A percentile compares a stretch with the other conserved stretches of the same genome.
Evolutionary conservation across 2,797 vertebrate genomes (phyloP).

Genomic region (Oophaga sylvatica): DNA sequence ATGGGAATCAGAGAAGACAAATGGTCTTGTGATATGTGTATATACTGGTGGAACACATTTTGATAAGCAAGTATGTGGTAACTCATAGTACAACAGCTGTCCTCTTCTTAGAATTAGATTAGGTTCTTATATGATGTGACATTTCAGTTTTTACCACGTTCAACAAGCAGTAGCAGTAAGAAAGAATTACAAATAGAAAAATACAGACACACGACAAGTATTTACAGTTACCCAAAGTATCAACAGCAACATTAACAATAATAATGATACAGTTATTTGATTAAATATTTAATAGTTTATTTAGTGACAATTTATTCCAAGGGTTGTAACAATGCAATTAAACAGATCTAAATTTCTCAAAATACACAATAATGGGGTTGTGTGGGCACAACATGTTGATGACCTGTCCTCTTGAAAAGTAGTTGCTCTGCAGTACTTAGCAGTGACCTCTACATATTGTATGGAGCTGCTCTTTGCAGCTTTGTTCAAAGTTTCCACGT

Average conservation of each 20-base stretch:
- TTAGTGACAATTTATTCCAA: neutral
- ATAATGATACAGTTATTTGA: neutral
- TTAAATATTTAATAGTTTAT: neutral
- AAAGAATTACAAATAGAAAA: neutral
- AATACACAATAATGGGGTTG: no score
- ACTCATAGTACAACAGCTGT: neutral
- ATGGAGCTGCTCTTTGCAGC: no score
- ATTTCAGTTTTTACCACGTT: neutral
- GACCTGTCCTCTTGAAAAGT: no score
- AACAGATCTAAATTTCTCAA: neutral
- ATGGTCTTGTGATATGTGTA: constrained; percentile 18
- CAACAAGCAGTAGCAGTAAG: neutral
- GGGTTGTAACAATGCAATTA: neutral
- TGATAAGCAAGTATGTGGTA: neutral
- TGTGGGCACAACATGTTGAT: no score
- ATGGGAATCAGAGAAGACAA: constrained; percentile 6
- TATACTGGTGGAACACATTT: neutral
- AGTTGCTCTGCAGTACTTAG: no score
- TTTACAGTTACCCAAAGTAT: no score
- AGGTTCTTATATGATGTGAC: neutral
- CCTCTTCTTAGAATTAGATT: neutral
- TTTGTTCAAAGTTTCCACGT: no score
- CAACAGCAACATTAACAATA: neutral
- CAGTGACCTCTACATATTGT: no score
- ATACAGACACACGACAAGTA: neutral